Base-by-base conservation (phyloP, 2,888 invertebrate species). In the Hydropsyche betteni region DNA sequence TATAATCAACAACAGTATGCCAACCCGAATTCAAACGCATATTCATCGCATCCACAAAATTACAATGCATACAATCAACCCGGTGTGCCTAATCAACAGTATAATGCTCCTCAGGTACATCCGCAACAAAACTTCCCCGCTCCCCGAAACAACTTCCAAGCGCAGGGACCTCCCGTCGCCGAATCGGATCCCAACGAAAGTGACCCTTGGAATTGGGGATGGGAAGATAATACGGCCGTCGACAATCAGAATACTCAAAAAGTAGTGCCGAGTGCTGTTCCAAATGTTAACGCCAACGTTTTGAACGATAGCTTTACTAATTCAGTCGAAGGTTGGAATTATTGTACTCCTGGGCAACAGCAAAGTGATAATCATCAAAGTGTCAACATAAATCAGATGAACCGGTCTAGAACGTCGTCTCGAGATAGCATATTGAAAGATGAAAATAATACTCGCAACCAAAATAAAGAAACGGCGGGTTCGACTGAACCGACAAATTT, bases 251-350 rank as follows among this genome's bases (percentile, higher is more conserved):
- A 50, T 8, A n/a, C 38, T 53, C 72, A 44, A 14, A 72, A 58
- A n/a, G 36, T 14, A 58, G 6, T 38, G 2, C 16, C 16, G 4
- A 72, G 58, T 34, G 16, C 14, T 16, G 52, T 24, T n/a, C 61
- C 14, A n/a, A 70, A 51, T 58, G 84, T 85, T 74, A 86, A 87
- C 84, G 86, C 87, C 68, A 88, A 87, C 83, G 83, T 86, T 16
- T 86, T 90, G 79, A 88, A 87, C 75, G 90, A 91, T 80, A 90
- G 90, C 81, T 90, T 91, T 83, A 85, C 84, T 14, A 83, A 86
- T 7, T 84, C 84, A 33, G 85, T 85, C 69, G 88, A 90, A 79
- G 86, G 87, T 58, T 92, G 91, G 91, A 90, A 89, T 81, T 91
- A 91, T 91, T 83, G 87, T 5, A 84, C 86, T 80, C 24, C 61